Evolutionary conservation across 2,888 invertebrate species (phyloP), one percentile per base, ranked within the genome.

Genomic region (Listrodromus nycthemerus): DNA sequence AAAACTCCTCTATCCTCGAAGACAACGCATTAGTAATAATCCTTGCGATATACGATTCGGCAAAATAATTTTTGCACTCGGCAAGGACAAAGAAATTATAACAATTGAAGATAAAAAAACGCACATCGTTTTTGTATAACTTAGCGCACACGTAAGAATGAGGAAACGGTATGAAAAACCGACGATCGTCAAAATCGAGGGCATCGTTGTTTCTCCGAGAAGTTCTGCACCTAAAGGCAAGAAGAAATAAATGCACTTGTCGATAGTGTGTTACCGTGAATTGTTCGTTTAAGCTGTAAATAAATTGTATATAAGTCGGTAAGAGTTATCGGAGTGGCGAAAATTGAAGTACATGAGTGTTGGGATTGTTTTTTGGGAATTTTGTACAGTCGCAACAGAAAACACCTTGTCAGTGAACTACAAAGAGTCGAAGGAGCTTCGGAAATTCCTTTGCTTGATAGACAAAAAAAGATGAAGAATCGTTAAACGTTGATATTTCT

Each of bases 121-220:
- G 84, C 84, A 85, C 83, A 82, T 55, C 69, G 69, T 85, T 85
- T 61, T 85, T 85, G 82, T 86, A 85, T 86, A 84, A 82, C 70
- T 84, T 84, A 83, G 84, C 74, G 77, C 79, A 70, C 76, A 74
- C n/a, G 37, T 19, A 66, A 52, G 33, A 69, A 69, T 1, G n/a
- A 71, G 67, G 27, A 66, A 48, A 69, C 30, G 8, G 48, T 33
- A 78, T 74, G 24, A 50, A 52, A 27, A 63, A 10, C 37, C 19
- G 19, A 19, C 19, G 37, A 65, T 19, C 33, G 13, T 13, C 24
- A 55, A 52, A 27, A 70, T 52, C 52, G 13, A 52, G 6, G 21
- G 52, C 41, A 24, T n/a, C 27, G 71, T 71, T 41, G 41, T 33
- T 48, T 63, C 63, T 33, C 30, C 10, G 19, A 16, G 37, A 65